These are phyloP conservation scores for Colletes gigas DNA, from an alignment of 1,140 invertebrate genomes.

Conservation along the genomic window DNA sequence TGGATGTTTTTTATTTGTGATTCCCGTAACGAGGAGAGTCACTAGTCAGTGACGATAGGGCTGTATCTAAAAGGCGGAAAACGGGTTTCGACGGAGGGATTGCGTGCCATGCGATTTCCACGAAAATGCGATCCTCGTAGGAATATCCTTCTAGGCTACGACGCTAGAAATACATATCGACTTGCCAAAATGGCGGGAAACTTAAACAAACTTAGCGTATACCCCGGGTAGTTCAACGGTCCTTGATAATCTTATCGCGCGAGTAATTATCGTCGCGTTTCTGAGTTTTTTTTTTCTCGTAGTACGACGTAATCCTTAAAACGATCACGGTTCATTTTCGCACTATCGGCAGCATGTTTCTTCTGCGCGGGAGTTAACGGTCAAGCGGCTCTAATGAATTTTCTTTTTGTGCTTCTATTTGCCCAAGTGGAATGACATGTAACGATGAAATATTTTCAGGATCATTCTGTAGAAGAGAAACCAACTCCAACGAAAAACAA, in stretches of 20 bases:
- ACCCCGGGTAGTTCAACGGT: slow-evolving; percentile 60
- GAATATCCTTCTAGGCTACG: background rate
- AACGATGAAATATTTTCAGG: slow-evolving; percentile 67
- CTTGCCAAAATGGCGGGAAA: slow-evolving; percentile 69
- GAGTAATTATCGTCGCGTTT: slow-evolving; percentile 54
- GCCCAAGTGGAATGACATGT: background rate
- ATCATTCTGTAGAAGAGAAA: slow-evolving; percentile 75
- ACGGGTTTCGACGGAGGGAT: slow-evolving; percentile 16
- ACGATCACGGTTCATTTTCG: background rate
- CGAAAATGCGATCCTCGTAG: background rate
- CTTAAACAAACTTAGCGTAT: slow-evolving; percentile 53
- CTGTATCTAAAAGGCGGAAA: slow-evolving; percentile 72
- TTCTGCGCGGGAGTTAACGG: background rate
- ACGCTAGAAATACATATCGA: slow-evolving; percentile 44
- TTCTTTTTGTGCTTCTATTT: background rate
- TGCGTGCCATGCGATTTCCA: slow-evolving; percentile 2
- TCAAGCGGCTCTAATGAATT: background rate
- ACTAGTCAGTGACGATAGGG: slow-evolving; percentile 50
- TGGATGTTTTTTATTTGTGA: slow-evolving; percentile 75
- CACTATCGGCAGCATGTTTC: background rate
- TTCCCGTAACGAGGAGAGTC: slow-evolving; percentile 50
- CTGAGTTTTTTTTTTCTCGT: slow-evolving; percentile 20
- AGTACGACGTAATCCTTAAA: slow-evolving; percentile 37
- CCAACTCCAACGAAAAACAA: slow-evolving; percentile 77
- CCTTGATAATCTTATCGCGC: slow-evolving; percentile 69